Base-by-base conservation (phyloP, 2,888 invertebrate species). In the Lottia scabra region DNA sequence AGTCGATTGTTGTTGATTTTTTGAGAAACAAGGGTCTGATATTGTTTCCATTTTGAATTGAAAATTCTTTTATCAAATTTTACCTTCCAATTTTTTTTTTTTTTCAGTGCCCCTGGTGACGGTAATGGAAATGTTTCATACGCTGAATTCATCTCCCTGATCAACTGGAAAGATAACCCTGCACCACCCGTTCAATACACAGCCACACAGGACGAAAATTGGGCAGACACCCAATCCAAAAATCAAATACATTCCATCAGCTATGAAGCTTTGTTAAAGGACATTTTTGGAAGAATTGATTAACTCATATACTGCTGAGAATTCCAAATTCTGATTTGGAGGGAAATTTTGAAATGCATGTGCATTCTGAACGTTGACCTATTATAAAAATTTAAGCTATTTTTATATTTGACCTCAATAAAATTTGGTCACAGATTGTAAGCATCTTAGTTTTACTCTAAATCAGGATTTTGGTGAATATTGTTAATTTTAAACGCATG, bases 161-260 rank as follows among this genome's bases (percentile, higher is more conserved):
- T 89, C 72, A 88, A 89, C 85, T 89, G 89, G 89, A 77, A 86
- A 5, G 86, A 87, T 76, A 75, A 75, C 75, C 88, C 89, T 0
- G 84, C 84, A 19, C 80, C 85, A 5, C 82, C 85, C 13, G 81
- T 84, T 78, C 83, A 83, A 76, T 80, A 83, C 70, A 76, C 83
- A 13, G 74, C 81, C 12, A 67, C 73, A 8, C 77, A 77, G 38
- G 83, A 83, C 43, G 81, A 83, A 1, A 71, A 77, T 62, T 85
- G 86, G 85, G 73, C 78, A 19, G 85, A 84, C 63, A 84, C 83
- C 48, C 77, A 73, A 63, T 67, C 79, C 27, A 77, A 75, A 56
- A 82, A 78, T 46, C 74, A 74, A 63, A 79, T 84, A 67, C 75
- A 74, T 16, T 64, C 67, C 63, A 75, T 86, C 67, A 75, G 75